Evolutionary conservation across 2,797 vertebrate species (phyloP).

Genomic region (Phalloptychus januarius): DNA sequence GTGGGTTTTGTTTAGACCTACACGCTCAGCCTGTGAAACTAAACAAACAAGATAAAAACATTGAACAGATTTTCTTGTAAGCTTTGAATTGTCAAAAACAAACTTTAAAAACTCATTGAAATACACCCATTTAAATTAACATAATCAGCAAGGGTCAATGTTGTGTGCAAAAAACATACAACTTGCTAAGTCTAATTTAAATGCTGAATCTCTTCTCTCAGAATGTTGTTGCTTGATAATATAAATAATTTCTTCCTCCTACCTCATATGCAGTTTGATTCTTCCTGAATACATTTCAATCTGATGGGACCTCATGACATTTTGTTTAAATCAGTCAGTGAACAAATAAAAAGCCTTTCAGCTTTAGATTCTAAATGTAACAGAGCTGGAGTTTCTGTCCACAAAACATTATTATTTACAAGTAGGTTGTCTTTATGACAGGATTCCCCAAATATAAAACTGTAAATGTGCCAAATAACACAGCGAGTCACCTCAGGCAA

Average conservation of each 20-base stretch:
- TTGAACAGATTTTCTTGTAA: constrained; percentile 33
- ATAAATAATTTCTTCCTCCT: constrained; percentile 14
- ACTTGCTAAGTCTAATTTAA: constrained; percentile 14
- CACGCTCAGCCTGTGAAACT: constrained; percentile 34
- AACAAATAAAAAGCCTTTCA: not conserved
- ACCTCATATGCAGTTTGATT: constrained; percentile 2
- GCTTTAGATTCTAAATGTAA: not conserved
- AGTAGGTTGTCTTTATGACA: not conserved
- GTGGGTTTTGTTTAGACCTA: constrained; percentile 26
- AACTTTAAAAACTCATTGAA: constrained; percentile 1
- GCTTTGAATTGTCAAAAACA: constrained; percentile 37
- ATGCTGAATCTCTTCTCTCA: constrained; percentile 31
- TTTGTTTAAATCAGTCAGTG: not conserved
- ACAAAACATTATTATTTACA: not conserved
- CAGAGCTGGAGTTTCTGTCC: not conserved
- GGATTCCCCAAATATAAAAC: not conserved
- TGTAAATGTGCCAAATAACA: constrained; percentile 13
- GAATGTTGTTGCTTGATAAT: not conserved
- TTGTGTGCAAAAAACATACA: constrained; percentile 7
- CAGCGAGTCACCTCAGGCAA: not conserved
- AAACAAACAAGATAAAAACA: constrained; percentile 60
- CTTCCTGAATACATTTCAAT: too few species aligned
- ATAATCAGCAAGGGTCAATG: constrained; percentile 1
- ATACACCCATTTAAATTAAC: constrained; percentile 22
- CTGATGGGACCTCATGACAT: not conserved